A percentile compares a stretch with the other conserved stretches of the same genome.
Evolutionary conservation across 1,140 invertebrate species (phyloP).

Genomic region (Zophobas atratus): DNA sequence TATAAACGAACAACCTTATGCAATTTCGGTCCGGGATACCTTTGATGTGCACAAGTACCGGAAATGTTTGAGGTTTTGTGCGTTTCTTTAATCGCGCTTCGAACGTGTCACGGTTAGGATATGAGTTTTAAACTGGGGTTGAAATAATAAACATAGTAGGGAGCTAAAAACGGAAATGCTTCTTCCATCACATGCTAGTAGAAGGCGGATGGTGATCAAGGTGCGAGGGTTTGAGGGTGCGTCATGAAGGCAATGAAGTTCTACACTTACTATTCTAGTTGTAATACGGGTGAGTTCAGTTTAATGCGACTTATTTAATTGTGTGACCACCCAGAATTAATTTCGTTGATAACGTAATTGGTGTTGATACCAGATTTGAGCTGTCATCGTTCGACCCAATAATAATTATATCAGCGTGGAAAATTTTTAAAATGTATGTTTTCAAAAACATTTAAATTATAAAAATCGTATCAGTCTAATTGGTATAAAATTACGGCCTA

Average conservation of each 20-base stretch:
- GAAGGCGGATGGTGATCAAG: slow-evolving; percentile 10
- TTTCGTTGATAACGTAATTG: too few species aligned
- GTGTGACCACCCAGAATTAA: slow-evolving; percentile 7
- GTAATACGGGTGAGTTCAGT: slow-evolving; percentile 15
- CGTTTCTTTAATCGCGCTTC: slow-evolving; percentile 4
- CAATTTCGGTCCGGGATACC: slow-evolving; percentile 5
- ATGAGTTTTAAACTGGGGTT: slow-evolving; percentile 35
- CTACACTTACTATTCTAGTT: slow-evolving; percentile 20
- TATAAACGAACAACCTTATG: slow-evolving; percentile 5
- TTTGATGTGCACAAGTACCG: slow-evolving; percentile 29
- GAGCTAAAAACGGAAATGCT: slow-evolving; percentile 41
- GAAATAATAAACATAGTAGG: slow-evolving; percentile 34
- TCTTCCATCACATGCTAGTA: slow-evolving; percentile 19
- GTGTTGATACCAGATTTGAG: too few species aligned
- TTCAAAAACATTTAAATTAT: too few species aligned
- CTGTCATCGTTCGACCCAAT: too few species aligned
- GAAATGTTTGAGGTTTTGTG: slow-evolving; percentile 36
- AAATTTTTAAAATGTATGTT: too few species aligned
- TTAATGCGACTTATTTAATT: neutral
- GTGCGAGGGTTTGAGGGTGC: slow-evolving; percentile 6
- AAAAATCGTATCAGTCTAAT: too few species aligned
- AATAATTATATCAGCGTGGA: too few species aligned
- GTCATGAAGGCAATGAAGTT: slow-evolving; percentile 2
- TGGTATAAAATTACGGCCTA: too few species aligned
- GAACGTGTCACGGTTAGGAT: slow-evolving; percentile 21